Percentiles rank a stretch among this genome's conserved stretches.
These are phyloP conservation scores for Junonia oenone DNA, from an alignment of 2,888 invertebrate genomes.

Conservation along the genomic window DNA sequence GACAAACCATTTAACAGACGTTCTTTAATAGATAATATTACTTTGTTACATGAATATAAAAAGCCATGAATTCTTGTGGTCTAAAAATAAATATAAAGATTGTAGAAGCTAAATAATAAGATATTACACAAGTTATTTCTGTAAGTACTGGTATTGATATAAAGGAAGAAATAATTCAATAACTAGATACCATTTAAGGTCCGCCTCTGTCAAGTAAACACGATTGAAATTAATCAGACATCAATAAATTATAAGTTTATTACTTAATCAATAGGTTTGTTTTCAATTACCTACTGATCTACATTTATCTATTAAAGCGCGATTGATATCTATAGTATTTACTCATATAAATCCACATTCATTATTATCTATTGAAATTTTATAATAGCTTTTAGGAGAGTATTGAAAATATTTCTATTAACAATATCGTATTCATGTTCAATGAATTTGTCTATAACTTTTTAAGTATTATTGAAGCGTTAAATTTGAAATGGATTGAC, in stretches of 20 bases:
- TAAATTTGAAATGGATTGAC: too few relatives aligned
- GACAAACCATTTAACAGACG: neutral
- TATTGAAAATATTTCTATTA: neutral
- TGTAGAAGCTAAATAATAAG: too few relatives aligned
- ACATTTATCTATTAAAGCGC: neutral
- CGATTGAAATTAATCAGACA: neutral
- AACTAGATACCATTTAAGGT: neutral
- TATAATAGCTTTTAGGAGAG: neutral
- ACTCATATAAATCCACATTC: neutral
- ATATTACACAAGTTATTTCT: neutral
- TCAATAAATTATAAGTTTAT: neutral
- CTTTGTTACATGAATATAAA: too few relatives aligned
- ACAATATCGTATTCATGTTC: too few relatives aligned
- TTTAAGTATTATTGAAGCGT: too few relatives aligned
- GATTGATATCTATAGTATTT: too few relatives aligned
- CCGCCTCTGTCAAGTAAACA: neutral
- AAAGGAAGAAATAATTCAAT: neutral
- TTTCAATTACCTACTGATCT: constrained; percentile 1
- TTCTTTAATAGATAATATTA: neutral
- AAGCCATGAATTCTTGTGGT: too few relatives aligned
- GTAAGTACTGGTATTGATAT: neutral
- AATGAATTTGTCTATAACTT: too few relatives aligned
- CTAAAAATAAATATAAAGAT: too few relatives aligned
- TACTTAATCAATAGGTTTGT: neutral
- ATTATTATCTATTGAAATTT: neutral